Evolutionary conservation across 1,140 invertebrate species (phyloP).

Genomic region (Macrobrachium rosenbergii): DNA sequence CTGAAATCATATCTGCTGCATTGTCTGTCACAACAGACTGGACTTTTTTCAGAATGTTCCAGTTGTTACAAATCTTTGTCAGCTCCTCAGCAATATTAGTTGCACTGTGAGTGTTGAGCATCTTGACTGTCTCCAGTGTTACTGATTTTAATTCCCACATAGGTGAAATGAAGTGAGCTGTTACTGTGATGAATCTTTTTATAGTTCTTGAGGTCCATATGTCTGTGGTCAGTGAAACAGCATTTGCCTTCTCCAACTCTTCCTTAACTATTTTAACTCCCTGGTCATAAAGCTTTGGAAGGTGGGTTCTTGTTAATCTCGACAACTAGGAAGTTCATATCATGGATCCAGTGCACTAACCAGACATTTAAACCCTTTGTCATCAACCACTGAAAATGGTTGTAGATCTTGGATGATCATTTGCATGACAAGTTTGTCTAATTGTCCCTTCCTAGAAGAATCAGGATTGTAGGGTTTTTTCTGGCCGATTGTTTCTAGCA

Average conservation of each 20-base stretch:
- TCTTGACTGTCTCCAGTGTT: background rate
- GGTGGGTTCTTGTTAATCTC: background rate
- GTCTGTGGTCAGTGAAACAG: background rate
- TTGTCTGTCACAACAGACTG: constrained; percentile 6
- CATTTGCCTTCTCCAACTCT: background rate
- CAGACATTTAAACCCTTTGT: background rate
- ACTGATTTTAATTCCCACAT: background rate
- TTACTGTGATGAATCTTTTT: constrained; percentile 12
- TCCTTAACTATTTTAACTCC: background rate
- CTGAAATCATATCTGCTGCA: background rate
- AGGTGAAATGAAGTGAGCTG: background rate
- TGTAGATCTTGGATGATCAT: constrained; percentile 7
- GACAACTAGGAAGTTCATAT: background rate
- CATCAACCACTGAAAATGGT: constrained; percentile 2
- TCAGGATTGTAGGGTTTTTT: background rate
- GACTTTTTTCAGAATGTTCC: constrained; percentile 2
- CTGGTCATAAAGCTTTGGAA: background rate
- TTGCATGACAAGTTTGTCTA: background rate
- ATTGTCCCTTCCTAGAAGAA: background rate
- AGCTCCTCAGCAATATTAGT: constrained; percentile 5
- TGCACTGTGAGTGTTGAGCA: background rate
- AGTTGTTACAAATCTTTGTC: background rate
- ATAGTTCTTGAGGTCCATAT: constrained; percentile 5
- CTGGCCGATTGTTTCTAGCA: background rate
- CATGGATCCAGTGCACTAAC: constrained; percentile 15